Percentiles rank a stretch among this genome's conserved stretches.
Evolutionary conservation across 2,797 vertebrate genomes (phyloP).

Genomic region (Champsocephalus esox): DNA sequence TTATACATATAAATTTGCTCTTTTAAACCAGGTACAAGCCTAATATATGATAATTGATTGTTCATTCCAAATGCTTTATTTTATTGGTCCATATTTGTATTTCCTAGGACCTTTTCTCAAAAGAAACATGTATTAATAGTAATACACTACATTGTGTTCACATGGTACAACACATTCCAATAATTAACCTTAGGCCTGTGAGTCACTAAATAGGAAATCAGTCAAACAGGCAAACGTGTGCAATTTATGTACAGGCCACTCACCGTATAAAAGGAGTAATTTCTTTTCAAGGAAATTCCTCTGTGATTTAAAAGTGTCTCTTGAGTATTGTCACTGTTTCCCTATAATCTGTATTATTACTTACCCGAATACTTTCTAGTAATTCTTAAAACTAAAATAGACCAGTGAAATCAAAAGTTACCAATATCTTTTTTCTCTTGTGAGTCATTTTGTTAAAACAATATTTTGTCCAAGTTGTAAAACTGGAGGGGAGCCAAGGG

Average conservation of each 20-base stretch:
- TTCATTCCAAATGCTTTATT: neutral
- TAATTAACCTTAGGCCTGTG: neutral
- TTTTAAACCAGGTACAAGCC: conserved; percentile 4
- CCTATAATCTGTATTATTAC: neutral
- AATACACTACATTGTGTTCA: neutral
- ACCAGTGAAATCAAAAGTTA: neutral
- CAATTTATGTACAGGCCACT: neutral
- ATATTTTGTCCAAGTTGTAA: conserved; percentile 15
- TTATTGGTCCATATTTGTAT: neutral
- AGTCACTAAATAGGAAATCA: neutral
- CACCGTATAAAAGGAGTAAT: neutral
- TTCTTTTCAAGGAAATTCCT: neutral
- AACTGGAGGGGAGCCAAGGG: conserved; percentile 18
- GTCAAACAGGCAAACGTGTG: neutral
- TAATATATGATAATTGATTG: neutral
- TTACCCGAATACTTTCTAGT: neutral
- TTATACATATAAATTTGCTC: neutral
- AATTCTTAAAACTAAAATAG: neutral
- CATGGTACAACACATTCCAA: neutral
- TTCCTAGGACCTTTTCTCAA: neutral
- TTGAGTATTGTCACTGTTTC: neutral
- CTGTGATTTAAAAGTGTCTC: neutral
- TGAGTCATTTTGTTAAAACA: neutral
- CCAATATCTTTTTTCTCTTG: conserved; percentile 1
- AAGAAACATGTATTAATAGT: neutral